A percentile compares a stretch with the other conserved stretches of the same genome.
These are phyloP conservation scores for Electrophaes corylata DNA, from an alignment of 2,888 invertebrate species.

Conservation along the genomic window DNA sequence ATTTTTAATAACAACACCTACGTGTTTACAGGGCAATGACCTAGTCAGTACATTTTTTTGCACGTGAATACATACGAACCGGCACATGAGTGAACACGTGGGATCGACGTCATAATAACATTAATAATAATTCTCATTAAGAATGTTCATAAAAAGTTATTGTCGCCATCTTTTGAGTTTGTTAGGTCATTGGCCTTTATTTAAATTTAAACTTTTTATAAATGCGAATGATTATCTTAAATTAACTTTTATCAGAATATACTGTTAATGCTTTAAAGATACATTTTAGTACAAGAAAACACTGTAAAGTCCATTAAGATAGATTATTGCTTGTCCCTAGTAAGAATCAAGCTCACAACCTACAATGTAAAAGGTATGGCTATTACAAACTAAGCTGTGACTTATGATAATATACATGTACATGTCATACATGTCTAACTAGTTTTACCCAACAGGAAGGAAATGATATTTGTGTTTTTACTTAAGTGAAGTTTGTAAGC, in stretches of 20 bases:
- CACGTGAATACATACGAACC: conserved; percentile 1
- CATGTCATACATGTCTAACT: too few species aligned
- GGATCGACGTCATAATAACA: conserved; percentile 21
- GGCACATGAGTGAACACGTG: conserved; percentile 18
- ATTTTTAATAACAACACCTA: not conserved
- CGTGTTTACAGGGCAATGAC: not conserved
- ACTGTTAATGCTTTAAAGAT: too few species aligned
- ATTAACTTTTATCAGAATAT: too few species aligned
- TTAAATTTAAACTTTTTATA: not conserved
- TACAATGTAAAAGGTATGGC: too few species aligned
- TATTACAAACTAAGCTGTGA: too few species aligned
- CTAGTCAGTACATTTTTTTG: conserved; percentile 3
- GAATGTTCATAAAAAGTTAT: not conserved
- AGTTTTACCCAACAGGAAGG: too few species aligned
- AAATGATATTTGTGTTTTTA: too few species aligned
- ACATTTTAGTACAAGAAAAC: too few species aligned
- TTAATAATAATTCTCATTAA: not conserved
- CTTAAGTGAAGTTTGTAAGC: not conserved
- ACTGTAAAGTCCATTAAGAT: too few species aligned
- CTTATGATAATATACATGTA: too few species aligned
- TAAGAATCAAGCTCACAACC: not conserved
- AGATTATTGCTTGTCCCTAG: too few species aligned
- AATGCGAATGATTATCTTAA: too few species aligned
- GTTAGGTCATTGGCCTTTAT: not conserved
- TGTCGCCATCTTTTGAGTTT: not conserved